A percentile compares a stretch with the other conserved stretches of the same genome.
These are phyloP conservation scores for Drosophila lini DNA, from an alignment of 1,140 invertebrate species.

Conservation along the genomic window DNA sequence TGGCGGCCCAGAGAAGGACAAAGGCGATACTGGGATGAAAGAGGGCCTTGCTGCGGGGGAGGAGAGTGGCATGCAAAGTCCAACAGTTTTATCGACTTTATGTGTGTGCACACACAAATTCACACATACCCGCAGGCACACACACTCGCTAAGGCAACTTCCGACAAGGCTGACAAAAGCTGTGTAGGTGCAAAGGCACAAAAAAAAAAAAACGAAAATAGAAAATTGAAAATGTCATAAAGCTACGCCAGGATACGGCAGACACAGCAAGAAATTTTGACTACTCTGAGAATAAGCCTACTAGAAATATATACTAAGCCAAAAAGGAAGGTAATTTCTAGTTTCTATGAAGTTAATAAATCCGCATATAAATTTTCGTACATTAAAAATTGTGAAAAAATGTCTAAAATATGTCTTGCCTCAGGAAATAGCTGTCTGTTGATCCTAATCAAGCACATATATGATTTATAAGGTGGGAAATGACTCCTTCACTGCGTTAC, in stretches of 20 bases:
- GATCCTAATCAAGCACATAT: too few relatives aligned
- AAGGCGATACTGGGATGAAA: slow-evolving; percentile 27
- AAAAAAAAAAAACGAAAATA: slow-evolving; percentile 30
- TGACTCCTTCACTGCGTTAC: too few relatives aligned
- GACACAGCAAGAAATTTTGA: slow-evolving; percentile 10
- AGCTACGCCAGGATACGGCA: slow-evolving; percentile 40
- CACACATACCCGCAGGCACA: slow-evolving; percentile 16
- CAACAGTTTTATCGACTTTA: slow-evolving; percentile 72
- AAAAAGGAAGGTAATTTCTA: too few relatives aligned
- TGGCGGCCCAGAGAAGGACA: slow-evolving; percentile 53
- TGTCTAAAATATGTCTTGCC: too few relatives aligned
- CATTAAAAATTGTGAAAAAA: too few relatives aligned
- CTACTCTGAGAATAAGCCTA: too few relatives aligned
- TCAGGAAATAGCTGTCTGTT: too few relatives aligned
- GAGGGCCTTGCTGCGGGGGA: background rate
- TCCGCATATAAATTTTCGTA: too few relatives aligned
- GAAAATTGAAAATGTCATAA: slow-evolving; percentile 74
- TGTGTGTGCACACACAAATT: slow-evolving; percentile 18
- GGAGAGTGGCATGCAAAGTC: slow-evolving; percentile 53
- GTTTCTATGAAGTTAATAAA: too few relatives aligned
- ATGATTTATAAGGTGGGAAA: too few relatives aligned
- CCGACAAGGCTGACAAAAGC: slow-evolving; percentile 52
- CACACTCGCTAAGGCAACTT: slow-evolving; percentile 22
- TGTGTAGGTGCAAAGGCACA: slow-evolving; percentile 20
- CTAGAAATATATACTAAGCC: background rate